Base-by-base conservation (phyloP, 35 echinoderm and acorn worm species). In the Patiria miniata region DNA sequence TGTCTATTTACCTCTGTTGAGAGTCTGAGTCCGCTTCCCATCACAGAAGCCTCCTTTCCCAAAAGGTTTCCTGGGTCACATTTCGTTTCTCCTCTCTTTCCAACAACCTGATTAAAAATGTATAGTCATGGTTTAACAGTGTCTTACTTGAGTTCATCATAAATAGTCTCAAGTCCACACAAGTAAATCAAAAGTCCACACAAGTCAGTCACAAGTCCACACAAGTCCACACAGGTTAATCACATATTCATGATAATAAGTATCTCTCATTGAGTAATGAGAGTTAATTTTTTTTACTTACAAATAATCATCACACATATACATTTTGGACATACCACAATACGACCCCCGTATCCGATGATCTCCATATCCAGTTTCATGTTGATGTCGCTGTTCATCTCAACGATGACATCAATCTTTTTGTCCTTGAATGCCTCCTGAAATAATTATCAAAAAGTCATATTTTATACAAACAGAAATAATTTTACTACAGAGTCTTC, bases 381-480 rank as follows among this genome's bases (percentile, higher is more conserved):
- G 39, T 94, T 94, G 16, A 86, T 77, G 87, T 87, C 85, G 36
- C 44, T 38, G 51, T 87, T 87, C 15, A 87, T 94, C 60, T 94
- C 92, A 16, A 94, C 22, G 37, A 94, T 94, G 19, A 90, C 78
- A 32, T 86, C 68, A 9, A 81, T 28, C 5, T 87, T 69, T 44
- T 78, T 87, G 12, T 44, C 40, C 1, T 79, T 82, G 39, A 94
- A 78, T 29, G 88, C 82, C 32, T 76, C 39, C 92, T 94, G 82
- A 51, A 53, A 77, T 47, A 47, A 6, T 4, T 12, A 47, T 47
- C 55, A 88, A 32, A 36, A 9, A 87, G 8, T 29, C 61, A 73
- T 29, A 26, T 17, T 17, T 73, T n/a, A n/a, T n/a, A n/a, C n/a
- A n/a, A n/a, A n/a, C n/a, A n/a, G n/a, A 47, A 47, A 12, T 47